phyloP scores from a whole-genome alignment of 2,797 vertebrate genomes.

The Sternarchorhynchus goeldii region DNA sequence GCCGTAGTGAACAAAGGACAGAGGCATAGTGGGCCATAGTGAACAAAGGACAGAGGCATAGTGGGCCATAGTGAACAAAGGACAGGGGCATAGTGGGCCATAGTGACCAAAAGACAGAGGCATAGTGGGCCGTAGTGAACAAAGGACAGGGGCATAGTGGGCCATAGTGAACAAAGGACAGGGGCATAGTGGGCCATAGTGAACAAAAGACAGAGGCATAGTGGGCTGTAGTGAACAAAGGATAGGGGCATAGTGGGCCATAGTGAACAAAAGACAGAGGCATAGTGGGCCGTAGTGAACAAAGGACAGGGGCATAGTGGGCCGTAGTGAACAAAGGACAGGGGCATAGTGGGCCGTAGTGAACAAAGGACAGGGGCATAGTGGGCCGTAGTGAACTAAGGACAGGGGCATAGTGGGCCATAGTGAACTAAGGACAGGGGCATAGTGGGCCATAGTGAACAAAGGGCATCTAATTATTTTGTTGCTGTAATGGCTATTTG shows the following conservation, averaged over 20 bases:
- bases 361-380: no score
- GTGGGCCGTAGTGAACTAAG: no score
- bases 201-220: not conserved
- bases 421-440: no score
- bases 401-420: no score
- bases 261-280: no score
- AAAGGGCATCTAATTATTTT: conserved; percentile 6
- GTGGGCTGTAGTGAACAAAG: not conserved
- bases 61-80: not conserved
- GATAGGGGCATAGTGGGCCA: no score
- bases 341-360: no score
- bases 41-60: not conserved
- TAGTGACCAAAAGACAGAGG: not conserved
- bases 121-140: not conserved
- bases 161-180: not conserved
- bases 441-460: not conserved
- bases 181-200: not conserved
- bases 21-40: not conserved
- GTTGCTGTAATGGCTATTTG: conserved; percentile 19
- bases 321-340: no score
- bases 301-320: no score
- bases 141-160: not conserved
- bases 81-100: not conserved
- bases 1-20: not conserved
- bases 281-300: no score